phyloP scores from a whole-genome alignment of 2,113 vertebrate genomes.

The Pollimyrus isidori region DNA sequence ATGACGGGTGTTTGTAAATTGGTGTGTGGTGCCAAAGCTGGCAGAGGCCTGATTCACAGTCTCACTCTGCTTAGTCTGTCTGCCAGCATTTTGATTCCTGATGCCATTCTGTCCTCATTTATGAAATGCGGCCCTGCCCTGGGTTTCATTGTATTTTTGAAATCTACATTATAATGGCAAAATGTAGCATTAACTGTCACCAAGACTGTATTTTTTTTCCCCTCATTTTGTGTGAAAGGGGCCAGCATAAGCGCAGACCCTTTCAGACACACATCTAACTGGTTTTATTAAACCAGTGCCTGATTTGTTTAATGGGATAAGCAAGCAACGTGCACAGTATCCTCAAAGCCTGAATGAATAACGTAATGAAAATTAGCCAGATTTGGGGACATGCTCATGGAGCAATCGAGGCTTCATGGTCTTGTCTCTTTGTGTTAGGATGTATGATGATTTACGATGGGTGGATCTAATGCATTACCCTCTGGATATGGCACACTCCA shows the following conservation, averaged over 20 bases:
- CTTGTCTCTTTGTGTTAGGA: not conserved
- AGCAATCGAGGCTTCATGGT: not conserved
- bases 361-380: not conserved
- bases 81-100: not conserved
- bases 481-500: not conserved
- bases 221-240: not conserved
- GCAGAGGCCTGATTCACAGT: not conserved
- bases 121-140: not conserved
- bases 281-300: not conserved
- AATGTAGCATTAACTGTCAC: not conserved
- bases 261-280: not conserved
- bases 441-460: not conserved
- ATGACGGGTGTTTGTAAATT: not conserved
- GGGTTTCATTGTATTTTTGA: not conserved
- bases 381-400: not conserved
- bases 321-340: not conserved
- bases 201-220: not conserved
- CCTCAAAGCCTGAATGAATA: not conserved
- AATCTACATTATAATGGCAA: not conserved
- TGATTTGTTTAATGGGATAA: not conserved
- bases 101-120: not conserved
- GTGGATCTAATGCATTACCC: not conserved
- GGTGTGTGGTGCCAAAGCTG: not conserved
- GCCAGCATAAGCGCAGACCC: not conserved
- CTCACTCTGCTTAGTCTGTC: not conserved